These are phyloP conservation scores for Heteromurus nitidus DNA, from an alignment of 2,888 invertebrate genomes.

Conservation along the genomic window DNA sequence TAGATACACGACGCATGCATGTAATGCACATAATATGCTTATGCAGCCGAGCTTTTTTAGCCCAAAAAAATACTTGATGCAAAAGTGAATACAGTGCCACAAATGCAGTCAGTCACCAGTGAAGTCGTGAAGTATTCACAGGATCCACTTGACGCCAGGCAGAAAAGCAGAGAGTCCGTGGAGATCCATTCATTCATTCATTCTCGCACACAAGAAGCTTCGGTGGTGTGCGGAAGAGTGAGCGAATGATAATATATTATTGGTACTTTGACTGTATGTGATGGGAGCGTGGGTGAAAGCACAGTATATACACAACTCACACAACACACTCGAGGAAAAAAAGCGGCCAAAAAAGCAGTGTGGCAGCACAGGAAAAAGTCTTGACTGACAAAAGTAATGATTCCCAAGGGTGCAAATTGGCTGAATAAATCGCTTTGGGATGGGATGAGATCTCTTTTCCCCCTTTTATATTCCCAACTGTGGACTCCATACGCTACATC, in stretches of 20 bases:
- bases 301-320: too few species aligned
- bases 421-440: constrained; percentile 49
- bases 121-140: too few species aligned
- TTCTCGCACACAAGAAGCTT: not conserved
- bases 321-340: not conserved
- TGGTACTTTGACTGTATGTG: not conserved
- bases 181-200: constrained; percentile 9
- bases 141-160: not conserved
- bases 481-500: not conserved
- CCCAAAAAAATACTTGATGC: too few species aligned
- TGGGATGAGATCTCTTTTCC: constrained; percentile 28
- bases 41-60: too few species aligned
- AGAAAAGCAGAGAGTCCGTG: not conserved
- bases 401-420: constrained; percentile 43
- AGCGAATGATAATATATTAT: constrained; percentile 14
- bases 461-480: constrained; percentile 19
- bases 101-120: too few species aligned
- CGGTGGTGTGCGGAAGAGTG: too few species aligned
- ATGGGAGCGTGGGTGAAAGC: not conserved
- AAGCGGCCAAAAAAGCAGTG: not conserved
- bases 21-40: too few species aligned
- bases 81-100: too few species aligned
- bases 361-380: constrained; percentile 13
- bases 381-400: constrained; percentile 49
- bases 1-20: too few species aligned